phyloP scores from a whole-genome alignment of 2,113 vertebrate species.

The Halcyon senegalensis region DNA sequence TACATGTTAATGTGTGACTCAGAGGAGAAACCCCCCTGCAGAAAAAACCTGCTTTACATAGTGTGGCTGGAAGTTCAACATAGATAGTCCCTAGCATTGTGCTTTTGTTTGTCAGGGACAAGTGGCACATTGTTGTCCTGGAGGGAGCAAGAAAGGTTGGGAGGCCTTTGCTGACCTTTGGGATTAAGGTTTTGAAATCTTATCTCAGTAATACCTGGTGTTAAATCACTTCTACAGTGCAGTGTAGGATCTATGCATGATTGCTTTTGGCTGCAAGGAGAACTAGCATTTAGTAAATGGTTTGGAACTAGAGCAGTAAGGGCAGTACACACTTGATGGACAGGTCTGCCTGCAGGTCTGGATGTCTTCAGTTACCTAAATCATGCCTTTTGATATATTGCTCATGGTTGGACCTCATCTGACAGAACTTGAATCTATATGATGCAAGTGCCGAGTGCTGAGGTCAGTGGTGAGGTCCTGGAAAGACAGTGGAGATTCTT shows the following conservation, averaged over 20 bases:
- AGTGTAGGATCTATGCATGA: neutral
- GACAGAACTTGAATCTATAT: neutral
- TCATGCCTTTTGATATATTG: no score
- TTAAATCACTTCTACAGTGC: neutral
- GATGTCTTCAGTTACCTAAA: neutral
- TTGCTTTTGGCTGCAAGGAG: neutral
- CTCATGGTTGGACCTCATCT: neutral
- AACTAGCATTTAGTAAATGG: neutral
- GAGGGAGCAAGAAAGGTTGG: neutral
- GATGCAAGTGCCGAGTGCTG: neutral
- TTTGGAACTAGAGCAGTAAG: neutral
- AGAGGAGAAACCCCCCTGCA: neutral
- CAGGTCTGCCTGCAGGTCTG: neutral
- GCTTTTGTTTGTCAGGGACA: neutral
- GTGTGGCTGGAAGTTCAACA: neutral
- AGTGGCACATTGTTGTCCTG: neutral
- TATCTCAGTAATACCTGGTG: neutral
- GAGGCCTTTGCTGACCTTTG: neutral
- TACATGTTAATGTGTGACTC: neutral
- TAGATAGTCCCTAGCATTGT: neutral
- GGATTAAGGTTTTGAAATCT: neutral
- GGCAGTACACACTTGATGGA: neutral
- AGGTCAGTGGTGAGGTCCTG: neutral
- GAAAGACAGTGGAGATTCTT: neutral
- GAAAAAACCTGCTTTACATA: neutral